A percentile compares a stretch with the other conserved stretches of the same genome.
phyloP scores from a whole-genome alignment of 1,140 invertebrate genomes.

The Lepidurus packardi region DNA sequence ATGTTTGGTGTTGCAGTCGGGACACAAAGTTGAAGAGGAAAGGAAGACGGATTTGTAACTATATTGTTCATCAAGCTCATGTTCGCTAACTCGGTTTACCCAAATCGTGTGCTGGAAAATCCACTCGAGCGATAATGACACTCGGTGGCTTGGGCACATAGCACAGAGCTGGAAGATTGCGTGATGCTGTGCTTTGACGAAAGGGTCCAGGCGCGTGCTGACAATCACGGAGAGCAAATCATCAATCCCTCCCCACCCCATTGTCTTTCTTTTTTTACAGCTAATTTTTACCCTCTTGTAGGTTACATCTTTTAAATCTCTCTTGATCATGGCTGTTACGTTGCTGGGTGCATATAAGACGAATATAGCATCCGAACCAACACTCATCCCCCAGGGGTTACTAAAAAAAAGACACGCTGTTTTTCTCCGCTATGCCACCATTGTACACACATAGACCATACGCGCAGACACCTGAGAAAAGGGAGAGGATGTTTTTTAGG shows the following conservation, averaged over 20 bases:
- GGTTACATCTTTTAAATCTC: background rate
- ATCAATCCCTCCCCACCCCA: constrained; percentile 8
- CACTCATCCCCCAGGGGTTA: background rate
- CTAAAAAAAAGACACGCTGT: background rate
- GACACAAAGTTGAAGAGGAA: background rate
- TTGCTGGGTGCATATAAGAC: background rate
- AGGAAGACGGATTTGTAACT: constrained; percentile 5
- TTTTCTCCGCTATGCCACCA: background rate
- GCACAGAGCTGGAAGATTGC: background rate
- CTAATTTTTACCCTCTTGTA: background rate
- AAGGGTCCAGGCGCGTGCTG: background rate
- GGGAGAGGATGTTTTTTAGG: constrained; percentile 4
- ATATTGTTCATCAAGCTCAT: constrained; percentile 11
- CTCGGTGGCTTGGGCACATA: background rate
- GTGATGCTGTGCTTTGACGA: constrained; percentile 4
- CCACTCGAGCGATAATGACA: constrained; percentile 2
- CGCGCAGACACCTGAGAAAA: background rate
- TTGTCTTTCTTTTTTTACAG: background rate
- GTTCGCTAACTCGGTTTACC: background rate
- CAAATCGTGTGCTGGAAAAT: background rate
- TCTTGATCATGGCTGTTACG: background rate
- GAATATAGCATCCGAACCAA: background rate
- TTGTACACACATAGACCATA: background rate
- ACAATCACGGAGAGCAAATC: constrained; percentile 13
- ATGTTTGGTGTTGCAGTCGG: background rate